phyloP scores from a whole-genome alignment of 2,113 vertebrate species.

The Aix galericulata region DNA sequence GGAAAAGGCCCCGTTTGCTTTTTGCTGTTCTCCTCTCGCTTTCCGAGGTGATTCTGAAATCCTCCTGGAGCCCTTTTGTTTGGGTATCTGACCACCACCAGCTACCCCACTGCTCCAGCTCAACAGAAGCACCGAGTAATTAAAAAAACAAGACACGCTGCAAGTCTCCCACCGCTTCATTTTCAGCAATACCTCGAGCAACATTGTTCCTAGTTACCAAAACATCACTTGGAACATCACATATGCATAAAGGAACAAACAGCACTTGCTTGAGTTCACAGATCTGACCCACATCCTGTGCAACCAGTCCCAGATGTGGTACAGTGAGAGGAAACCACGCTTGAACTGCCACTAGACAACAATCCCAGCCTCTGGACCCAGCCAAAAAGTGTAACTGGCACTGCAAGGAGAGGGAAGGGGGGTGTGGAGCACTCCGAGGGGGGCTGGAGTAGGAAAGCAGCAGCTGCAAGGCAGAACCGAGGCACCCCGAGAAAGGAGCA shows the following conservation, averaged over 20 bases:
- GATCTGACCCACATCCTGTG: conserved; percentile 60
- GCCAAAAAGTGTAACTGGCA: neutral
- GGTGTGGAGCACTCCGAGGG: neutral
- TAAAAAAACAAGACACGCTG: neutral
- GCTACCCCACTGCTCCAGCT: neutral
- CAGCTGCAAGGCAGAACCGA: neutral
- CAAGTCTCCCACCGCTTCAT: neutral
- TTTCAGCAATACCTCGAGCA: conserved; percentile 11
- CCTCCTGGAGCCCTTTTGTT: neutral
- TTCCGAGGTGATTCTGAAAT: neutral
- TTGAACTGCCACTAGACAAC: neutral
- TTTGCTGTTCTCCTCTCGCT: neutral
- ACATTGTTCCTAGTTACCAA: neutral
- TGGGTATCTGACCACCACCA: neutral
- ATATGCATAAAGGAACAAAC: neutral
- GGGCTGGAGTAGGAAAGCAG: neutral
- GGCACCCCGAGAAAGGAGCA: neutral
- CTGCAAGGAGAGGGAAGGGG: neutral
- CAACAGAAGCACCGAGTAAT: neutral
- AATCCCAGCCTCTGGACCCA: neutral
- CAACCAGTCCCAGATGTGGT: neutral
- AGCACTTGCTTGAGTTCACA: conserved; percentile 3
- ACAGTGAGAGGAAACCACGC: neutral
- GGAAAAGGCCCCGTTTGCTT: neutral
- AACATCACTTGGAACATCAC: neutral